Base-by-base conservation (phyloP, 2,888 invertebrate genomes). In the Pterobdella sp. region DNA sequence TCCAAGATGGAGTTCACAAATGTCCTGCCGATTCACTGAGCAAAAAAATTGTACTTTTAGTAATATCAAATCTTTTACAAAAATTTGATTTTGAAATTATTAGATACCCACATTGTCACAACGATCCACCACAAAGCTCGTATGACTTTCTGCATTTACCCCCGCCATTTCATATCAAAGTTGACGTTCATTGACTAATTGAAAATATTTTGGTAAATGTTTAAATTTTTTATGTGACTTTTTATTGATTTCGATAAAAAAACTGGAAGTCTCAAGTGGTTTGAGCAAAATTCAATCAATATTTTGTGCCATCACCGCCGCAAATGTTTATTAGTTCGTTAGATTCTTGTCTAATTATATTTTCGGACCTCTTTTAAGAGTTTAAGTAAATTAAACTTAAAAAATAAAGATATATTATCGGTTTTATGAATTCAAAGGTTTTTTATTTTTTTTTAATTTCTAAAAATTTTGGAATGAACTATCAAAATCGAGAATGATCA, bases 1-100 rank as follows among this genome's bases (percentile, higher is more conserved):
- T 42, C 34, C 14, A 29, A 42, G 32, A 31, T 22, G 42, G 7
- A n/a, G 4, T 52, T 22, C 18, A 29, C 29, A 29, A 22, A 42
- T 69, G 69, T 32, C 69, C 69, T 1, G 69, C 56, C 10, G 36
- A 49, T 29, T 49, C 32, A 18, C 26, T 69, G 42, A 69, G 69
- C 42, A 52, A 22, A 10, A 69, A 69, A 52, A 29, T 34, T 14
- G 52, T 52, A 32, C 52, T 69, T 42, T n/a, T 69, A 14, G 34
- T 69, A 22, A 1, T 69, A n/a, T 29, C 69, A 22, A 69, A 69
- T 36, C 31, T 69, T 26, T 52, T 69, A 22, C 69, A 69, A 49
- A 69, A 69, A 14, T 69, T 69, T 52, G 69, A 69, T 18, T 69
- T 69, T 69, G 69, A 52, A 56, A 56, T n/a, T 3, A 22, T 56